Evolutionary conservation across 2,113 vertebrate species (phyloP).

Genomic region (Hydrolagus affinis): DNA sequence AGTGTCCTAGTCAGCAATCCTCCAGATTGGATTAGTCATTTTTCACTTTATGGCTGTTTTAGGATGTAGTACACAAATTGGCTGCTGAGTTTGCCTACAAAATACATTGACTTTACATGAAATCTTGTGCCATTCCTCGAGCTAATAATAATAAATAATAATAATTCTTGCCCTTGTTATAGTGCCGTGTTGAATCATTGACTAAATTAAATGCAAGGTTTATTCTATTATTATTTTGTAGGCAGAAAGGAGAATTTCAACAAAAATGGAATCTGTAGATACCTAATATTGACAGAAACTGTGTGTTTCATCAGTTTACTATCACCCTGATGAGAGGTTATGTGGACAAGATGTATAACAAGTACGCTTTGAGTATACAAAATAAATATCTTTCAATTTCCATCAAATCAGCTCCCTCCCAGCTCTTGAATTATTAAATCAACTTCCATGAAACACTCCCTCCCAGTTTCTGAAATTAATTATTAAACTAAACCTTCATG

Average conservation of each 20-base stretch:
- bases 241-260: neutral
- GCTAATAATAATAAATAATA: too few species aligned
- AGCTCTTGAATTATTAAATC: neutral
- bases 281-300: neutral
- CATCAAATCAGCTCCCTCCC: neutral
- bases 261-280: neutral
- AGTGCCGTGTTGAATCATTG: too few species aligned
- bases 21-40: too few species aligned
- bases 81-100: too few species aligned
- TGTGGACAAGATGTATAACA: neutral
- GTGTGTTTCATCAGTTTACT: neutral
- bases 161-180: too few species aligned
- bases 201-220: too few species aligned
- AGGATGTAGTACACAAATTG: too few species aligned
- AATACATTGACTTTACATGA: too few species aligned
- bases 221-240: too few species aligned
- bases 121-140: too few species aligned
- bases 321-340: neutral
- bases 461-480: neutral
- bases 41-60: too few species aligned
- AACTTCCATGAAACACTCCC: neutral
- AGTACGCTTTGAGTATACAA: neutral
- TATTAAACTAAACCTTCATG: constrained; percentile 14
- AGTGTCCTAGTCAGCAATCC: too few species aligned
- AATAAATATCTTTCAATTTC: neutral